Evolutionary conservation across 2,797 vertebrate species (phyloP).

Genomic region (Vireo griseus): DNA sequence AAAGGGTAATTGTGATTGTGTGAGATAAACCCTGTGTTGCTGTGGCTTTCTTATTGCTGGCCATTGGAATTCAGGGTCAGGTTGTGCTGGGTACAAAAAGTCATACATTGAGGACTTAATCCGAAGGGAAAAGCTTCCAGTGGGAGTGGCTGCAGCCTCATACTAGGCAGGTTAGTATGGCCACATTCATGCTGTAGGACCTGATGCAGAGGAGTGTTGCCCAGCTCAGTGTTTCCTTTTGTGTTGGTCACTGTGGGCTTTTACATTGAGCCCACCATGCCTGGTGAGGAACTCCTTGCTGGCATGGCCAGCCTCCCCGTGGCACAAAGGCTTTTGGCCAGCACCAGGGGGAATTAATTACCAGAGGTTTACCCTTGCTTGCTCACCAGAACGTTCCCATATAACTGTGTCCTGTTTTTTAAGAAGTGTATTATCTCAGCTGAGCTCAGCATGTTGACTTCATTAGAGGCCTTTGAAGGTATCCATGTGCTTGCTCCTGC

Average conservation of each 20-base stretch:
- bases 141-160: neutral
- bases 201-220: neutral
- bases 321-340: neutral
- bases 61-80: neutral
- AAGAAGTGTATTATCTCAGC: neutral
- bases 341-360: neutral
- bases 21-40: neutral
- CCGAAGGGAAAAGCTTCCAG: neutral
- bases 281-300: neutral
- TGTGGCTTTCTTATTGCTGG: neutral
- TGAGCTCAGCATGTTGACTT: neutral
- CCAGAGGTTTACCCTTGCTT: neutral
- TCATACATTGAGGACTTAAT: neutral
- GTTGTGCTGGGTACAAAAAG: neutral
- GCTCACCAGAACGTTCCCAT: neutral
- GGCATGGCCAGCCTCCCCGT: neutral
- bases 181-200: accelerated
- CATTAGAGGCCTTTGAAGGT: neutral
- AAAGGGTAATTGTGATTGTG: neutral
- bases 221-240: neutral
- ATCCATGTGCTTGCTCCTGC: neutral
- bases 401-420: neutral
- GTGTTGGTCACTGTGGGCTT: neutral
- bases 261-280: accelerated
- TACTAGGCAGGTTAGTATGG: neutral